Evolutionary conservation across 1,140 invertebrate species (phyloP).

Genomic region (Atta cephalotes): DNA sequence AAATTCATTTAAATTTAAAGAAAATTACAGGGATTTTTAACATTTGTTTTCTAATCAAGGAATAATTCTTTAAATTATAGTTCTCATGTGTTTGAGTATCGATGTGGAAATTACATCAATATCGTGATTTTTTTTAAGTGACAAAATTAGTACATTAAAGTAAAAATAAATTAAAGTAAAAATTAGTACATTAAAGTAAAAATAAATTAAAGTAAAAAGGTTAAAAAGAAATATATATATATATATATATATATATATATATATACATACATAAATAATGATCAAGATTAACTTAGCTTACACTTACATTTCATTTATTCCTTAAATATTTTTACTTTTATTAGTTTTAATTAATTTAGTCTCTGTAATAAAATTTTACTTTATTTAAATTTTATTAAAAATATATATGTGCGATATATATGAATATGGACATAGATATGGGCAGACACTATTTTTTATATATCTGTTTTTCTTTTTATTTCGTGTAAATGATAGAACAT

Average conservation of each 20-base stretch:
- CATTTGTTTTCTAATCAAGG: neutral
- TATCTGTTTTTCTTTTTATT: no score
- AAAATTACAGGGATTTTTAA: neutral
- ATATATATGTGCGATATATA: neutral
- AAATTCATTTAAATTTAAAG: neutral
- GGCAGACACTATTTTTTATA: no score
- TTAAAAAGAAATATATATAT: neutral
- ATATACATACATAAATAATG: neutral
- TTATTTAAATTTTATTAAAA: neutral
- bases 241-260: neutral
- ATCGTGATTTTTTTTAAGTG: neutral
- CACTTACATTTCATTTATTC: neutral
- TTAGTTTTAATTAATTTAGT: neutral
- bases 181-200: neutral
- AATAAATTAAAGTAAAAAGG: neutral
- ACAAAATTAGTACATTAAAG: neutral
- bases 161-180: neutral
- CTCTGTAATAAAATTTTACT: neutral
- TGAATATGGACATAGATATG: no score
- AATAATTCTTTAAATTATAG: neutral
- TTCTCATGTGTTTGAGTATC: neutral
- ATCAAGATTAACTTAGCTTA: neutral
- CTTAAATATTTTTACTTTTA: neutral
- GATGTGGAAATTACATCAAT: neutral
- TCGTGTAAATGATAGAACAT: no score